Evolutionary conservation across 2,113 vertebrate genomes (phyloP), one percentile per base, ranked within the genome.

Genomic region (Centropus bengalensis): DNA sequence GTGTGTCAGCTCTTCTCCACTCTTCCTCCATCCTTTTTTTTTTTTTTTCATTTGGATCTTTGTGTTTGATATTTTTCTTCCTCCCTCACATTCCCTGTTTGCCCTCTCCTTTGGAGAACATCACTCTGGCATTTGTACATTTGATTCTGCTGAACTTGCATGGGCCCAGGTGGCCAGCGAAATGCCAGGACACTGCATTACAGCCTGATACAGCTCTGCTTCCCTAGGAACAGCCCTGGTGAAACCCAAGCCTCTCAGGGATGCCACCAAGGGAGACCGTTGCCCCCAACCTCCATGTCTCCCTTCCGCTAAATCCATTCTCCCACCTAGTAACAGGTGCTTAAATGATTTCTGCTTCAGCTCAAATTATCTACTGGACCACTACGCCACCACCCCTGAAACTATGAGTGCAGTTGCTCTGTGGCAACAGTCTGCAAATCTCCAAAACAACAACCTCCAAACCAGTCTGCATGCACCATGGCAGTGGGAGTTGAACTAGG

Each of bases 261-360:
- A 20, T 71, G 42, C 54, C 38, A 38, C 32, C 21, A n/a, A 22
- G n/a, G 56, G 42, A 73, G 0, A 69, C 7, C 58, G 44, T 7
- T 60, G 42, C 2, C 42, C 24, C 58, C 1, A 1, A 12, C 9
- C n/a, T 67, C 60, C 19, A 10, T 0, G 0, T 14, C 27, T 9
- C 45, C 62, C 21, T 71, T 52, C 51, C 71, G 36, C 49, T 85
- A 38, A 59, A 52, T 76, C 71, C 23, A 0, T 0, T 73, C 62
- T 92, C 73, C 51, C 20, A 10, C 20, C 51, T 63, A 22, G 23
- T 33, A 77, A 54, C 28, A 28, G 1, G 1, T 1, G 0, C 38
- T 58, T 86, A 38, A 74, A 38, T 44, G 51, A 20, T 77, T 82
- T 68, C 63, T 86, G 12, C 51, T 91, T 81, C 69, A 70, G 60